These are phyloP conservation scores for Steinernema carpocapsae DNA, from an alignment of 2,888 invertebrate genomes.

Conservation along the genomic window DNA sequence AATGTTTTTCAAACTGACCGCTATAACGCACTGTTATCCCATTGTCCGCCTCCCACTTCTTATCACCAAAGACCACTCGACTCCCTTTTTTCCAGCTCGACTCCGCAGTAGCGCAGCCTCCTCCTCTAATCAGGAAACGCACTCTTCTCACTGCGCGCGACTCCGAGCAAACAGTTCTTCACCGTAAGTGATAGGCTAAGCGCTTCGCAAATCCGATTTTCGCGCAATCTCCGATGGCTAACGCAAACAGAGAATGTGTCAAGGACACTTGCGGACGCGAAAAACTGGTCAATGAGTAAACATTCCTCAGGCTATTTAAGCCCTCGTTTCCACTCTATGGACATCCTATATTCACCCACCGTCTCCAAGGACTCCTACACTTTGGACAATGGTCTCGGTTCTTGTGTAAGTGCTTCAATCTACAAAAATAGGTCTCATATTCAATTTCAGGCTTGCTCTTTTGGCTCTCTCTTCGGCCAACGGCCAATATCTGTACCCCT, in stretches of 20 bases:
- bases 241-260: slow-evolving; percentile 13
- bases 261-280: slow-evolving; percentile 6
- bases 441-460: slow-evolving; percentile 1
- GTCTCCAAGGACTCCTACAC: background rate
- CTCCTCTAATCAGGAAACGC: too few species aligned
- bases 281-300: slow-evolving; percentile 19
- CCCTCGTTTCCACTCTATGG: background rate
- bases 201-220: too few species aligned
- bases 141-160: too few species aligned
- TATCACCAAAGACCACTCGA: too few species aligned
- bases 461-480: slow-evolving; percentile 1
- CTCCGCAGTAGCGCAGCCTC: too few species aligned
- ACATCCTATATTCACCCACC: slow-evolving; percentile 14
- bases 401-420: background rate
- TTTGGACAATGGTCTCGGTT: slow-evolving; percentile 1
- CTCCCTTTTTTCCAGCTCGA: too few species aligned
- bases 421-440: background rate
- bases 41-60: too few species aligned
- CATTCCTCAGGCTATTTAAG: background rate
- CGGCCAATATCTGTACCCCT: slow-evolving; percentile 8
- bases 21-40: too few species aligned
- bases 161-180: too few species aligned
- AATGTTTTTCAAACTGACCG: too few species aligned
- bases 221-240: too few species aligned
- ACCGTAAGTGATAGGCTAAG: too few species aligned